These are phyloP conservation scores for Oreochromis niloticus DNA, from an alignment of 2,113 vertebrate genomes.

Conservation along the genomic window DNA sequence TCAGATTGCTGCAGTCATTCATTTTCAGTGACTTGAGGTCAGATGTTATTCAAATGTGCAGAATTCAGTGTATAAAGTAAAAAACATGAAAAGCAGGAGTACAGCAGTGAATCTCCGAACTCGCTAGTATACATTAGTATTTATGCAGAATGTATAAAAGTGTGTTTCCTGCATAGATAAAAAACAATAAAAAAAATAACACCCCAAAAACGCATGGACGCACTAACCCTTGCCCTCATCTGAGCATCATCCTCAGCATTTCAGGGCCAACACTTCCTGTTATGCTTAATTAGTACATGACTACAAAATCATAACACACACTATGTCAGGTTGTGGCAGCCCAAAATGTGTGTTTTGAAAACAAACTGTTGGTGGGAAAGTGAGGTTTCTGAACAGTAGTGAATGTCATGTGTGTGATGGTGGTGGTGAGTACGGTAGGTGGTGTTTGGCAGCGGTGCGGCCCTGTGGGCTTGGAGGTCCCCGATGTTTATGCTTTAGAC, in stretches of 20 bases:
- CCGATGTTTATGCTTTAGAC: conserved; percentile 66
- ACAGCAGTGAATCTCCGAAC: background rate
- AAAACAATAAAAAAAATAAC: background rate
- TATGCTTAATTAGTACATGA: conserved; percentile 55
- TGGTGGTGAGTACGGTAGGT: conserved; percentile 3
- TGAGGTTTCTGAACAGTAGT: conserved; percentile 12
- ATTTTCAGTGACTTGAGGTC: background rate
- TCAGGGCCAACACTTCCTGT: conserved; percentile 41
- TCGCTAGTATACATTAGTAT: background rate
- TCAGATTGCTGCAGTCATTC: background rate
- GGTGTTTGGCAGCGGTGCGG: conserved; percentile 30
- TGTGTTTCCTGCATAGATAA: background rate
- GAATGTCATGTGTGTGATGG: conserved; percentile 6
- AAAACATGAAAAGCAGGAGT: background rate
- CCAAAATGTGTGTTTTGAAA: conserved; percentile 42
- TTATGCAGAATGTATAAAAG: background rate
- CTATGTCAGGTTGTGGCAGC: conserved; percentile 30
- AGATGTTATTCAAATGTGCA: background rate
- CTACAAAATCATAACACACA: conserved; percentile 58
- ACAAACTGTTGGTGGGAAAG: conserved; percentile 38
- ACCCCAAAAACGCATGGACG: background rate
- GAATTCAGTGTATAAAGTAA: background rate
- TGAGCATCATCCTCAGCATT: conserved; percentile 22
- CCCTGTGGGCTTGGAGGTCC: conserved; percentile 37
- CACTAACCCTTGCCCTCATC: background rate